A percentile compares a stretch with the other conserved stretches of the same genome.
phyloP scores from a whole-genome alignment of 1,140 invertebrate species.

The Hyles euphorbiae region DNA sequence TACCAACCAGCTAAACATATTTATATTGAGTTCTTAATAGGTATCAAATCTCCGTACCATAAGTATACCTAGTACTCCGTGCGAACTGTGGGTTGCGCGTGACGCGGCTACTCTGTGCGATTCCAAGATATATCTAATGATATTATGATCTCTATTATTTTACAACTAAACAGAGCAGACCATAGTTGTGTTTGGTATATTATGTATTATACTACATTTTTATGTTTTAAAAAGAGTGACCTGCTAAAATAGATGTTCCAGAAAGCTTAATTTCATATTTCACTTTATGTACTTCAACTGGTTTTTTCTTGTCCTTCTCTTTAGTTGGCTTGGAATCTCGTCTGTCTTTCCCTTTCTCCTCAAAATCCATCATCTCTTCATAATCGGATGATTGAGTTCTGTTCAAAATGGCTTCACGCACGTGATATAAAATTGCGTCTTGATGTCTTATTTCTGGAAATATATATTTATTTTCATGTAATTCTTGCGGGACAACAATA shows the following conservation, averaged over 20 bases:
- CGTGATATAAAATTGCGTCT: conserved; percentile 33
- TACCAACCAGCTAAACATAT: no score
- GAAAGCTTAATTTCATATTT: conserved; percentile 39
- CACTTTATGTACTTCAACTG: conserved; percentile 17
- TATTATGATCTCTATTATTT: no score
- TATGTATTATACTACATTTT: no score
- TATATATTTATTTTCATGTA: neutral
- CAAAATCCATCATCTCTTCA: conserved; percentile 7
- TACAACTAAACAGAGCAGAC: no score
- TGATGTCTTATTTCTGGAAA: conserved; percentile 40
- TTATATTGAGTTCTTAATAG: no score
- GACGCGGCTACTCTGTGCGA: no score
- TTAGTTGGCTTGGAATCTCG: conserved; percentile 21
- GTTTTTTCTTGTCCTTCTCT: conserved; percentile 33
- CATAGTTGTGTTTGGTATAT: no score
- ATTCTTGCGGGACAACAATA: neutral
- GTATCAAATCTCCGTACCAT: no score
- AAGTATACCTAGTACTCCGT: no score
- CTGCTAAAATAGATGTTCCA: conserved; percentile 35
- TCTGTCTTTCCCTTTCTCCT: conserved; percentile 14
- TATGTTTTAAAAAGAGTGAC: conserved; percentile 11
- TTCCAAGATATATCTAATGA: no score
- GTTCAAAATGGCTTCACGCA: conserved; percentile 32
- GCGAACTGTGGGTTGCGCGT: no score
- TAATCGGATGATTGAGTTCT: conserved; percentile 11